phyloP scores from a whole-genome alignment of 2,113 vertebrate species.

The Plestiodon gilberti region DNA sequence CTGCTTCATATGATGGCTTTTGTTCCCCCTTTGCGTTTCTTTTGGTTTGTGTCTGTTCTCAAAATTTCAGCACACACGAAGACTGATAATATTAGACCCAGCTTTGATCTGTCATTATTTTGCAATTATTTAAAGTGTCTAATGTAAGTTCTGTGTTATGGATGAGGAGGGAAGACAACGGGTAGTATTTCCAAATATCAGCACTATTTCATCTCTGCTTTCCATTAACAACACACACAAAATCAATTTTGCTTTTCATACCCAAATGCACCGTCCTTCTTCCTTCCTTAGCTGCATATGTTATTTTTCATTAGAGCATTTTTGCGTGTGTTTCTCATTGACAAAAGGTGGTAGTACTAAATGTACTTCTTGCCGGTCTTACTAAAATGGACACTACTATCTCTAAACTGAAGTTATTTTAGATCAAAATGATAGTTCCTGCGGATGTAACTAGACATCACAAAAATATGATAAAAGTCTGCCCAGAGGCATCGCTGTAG shows the following conservation, averaged over 20 bases:
- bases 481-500: no score
- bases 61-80: background rate
- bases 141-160: background rate
- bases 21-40: background rate
- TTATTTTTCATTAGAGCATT: background rate
- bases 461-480: no score
- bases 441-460: no score
- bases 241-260: slow-evolving; percentile 7
- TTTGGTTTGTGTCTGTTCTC: background rate
- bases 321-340: background rate
- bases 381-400: background rate
- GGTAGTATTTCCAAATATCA: background rate
- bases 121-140: background rate
- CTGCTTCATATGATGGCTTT: background rate
- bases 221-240: background rate
- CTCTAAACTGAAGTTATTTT: background rate
- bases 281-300: background rate
- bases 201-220: background rate
- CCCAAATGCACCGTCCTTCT: background rate
- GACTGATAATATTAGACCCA: background rate
- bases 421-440: background rate
- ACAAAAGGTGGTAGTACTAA: background rate
- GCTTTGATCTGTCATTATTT: slow-evolving; percentile 2
- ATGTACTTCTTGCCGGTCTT: background rate
- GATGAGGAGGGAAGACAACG: background rate